These are phyloP conservation scores for Gymnocephalus cernua DNA, from an alignment of 2,113 vertebrate species.

Conservation along the genomic window DNA sequence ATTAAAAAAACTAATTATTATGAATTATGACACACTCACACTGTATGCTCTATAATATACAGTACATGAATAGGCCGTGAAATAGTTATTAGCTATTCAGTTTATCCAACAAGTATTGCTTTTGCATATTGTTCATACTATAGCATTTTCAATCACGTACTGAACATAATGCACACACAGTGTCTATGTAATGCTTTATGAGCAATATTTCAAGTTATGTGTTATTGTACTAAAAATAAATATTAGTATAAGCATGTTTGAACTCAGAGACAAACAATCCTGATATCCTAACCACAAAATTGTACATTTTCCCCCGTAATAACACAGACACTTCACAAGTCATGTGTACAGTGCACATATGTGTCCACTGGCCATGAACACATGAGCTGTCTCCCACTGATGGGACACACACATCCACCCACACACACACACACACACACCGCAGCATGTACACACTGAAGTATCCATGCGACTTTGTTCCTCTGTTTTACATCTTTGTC, in stretches of 20 bases:
- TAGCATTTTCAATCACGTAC: conserved; percentile 16
- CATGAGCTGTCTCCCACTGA: conserved; percentile 25
- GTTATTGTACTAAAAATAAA: conserved; percentile 14
- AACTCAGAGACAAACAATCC: conserved; percentile 1
- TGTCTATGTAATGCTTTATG: background rate
- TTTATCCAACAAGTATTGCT: background rate
- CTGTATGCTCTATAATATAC: conserved; percentile 2
- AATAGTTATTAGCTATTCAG: conserved; percentile 10
- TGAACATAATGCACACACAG: background rate
- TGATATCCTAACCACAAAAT: conserved; percentile 37
- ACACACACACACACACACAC: conserved; percentile 10
- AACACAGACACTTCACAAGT: conserved; percentile 34
- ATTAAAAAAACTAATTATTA: background rate
- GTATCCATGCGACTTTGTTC: conserved; percentile 48
- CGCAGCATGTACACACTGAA: conserved; percentile 5
- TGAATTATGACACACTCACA: background rate
- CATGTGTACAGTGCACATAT: conserved; percentile 27
- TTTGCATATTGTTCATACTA: conserved; percentile 6
- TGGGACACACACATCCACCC: conserved; percentile 1
- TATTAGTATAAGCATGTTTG: background rate
- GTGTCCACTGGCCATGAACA: conserved; percentile 46
- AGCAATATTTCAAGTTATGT: conserved; percentile 21
- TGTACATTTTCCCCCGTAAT: conserved; percentile 15
- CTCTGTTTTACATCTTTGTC: conserved; percentile 57
- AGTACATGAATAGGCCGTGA: background rate